Percentiles rank a stretch among this genome's conserved stretches.
phyloP scores from a whole-genome alignment of 2,113 vertebrate genomes.

The Halichoerus grypus region DNA sequence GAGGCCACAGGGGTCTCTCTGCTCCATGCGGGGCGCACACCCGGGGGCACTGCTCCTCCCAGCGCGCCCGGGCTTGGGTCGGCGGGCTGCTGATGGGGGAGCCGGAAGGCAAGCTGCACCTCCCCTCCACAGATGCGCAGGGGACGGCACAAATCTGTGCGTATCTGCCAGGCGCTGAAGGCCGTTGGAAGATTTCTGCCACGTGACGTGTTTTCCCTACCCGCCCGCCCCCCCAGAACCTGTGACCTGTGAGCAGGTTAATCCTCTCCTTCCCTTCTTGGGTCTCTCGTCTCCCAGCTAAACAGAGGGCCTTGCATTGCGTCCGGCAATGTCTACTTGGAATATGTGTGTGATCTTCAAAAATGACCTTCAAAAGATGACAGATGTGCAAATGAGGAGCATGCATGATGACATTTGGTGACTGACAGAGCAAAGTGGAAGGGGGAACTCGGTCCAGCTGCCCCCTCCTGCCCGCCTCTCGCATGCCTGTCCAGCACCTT shows the following conservation, averaged over 20 bases:
- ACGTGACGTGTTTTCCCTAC: not conserved
- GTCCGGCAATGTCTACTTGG: not conserved
- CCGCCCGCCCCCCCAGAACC: not conserved
- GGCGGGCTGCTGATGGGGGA: too few relatives aligned
- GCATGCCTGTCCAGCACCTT: rapidly evolving
- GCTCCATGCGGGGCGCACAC: too few relatives aligned
- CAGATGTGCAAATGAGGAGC: not conserved
- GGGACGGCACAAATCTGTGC: not conserved
- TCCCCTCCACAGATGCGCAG: not conserved
- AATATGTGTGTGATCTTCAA: not conserved
- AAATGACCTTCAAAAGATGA: not conserved
- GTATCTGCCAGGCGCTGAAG: too few relatives aligned
- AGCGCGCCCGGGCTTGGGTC: too few relatives aligned
- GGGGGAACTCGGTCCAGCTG: too few relatives aligned
- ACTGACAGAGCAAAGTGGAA: too few relatives aligned
- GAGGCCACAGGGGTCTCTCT: too few relatives aligned
- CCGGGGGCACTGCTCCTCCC: too few relatives aligned
- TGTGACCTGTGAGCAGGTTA: not conserved
- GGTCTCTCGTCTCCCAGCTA: not conserved
- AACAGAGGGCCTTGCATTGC: not conserved
- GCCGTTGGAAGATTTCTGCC: not conserved
- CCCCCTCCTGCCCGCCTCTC: too few relatives aligned
- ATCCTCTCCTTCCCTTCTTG: not conserved
- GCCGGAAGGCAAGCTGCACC: too few relatives aligned
- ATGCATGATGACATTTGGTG: not conserved